phyloP scores from a whole-genome alignment of 2,113 vertebrate species.

The Microtus oregoni region DNA sequence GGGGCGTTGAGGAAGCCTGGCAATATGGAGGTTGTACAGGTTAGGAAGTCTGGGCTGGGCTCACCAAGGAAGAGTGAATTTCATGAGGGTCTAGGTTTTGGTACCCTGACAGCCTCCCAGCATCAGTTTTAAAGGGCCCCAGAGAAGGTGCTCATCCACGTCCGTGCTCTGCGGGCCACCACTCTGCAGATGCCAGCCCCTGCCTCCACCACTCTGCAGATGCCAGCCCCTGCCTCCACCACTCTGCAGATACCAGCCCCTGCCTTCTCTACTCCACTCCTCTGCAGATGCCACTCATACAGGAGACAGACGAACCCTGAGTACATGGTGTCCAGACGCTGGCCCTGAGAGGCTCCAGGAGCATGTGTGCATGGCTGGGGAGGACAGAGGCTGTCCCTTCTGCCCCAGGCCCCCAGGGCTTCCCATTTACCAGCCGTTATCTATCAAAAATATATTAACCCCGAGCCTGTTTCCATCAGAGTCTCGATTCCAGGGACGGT shows the following conservation, averaged over 20 bases:
- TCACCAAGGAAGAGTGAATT: no score
- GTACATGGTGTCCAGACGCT: background rate
- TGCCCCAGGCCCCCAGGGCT: constrained; percentile 73
- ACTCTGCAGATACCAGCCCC: background rate
- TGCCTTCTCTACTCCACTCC: background rate
- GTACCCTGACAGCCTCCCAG: no score
- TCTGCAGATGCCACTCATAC: background rate
- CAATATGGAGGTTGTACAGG: background rate
- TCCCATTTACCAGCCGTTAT: constrained; percentile 86
- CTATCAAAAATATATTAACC: constrained; percentile 91
- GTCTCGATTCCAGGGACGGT: constrained; percentile 88
- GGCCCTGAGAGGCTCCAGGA: background rate
- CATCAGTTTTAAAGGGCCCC: background rate
- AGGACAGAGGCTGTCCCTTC: constrained; percentile 75
- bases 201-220: no score
- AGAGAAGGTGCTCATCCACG: background rate
- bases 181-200: background rate
- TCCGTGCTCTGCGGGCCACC: background rate
- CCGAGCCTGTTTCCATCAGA: constrained; percentile 89
- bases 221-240: no score
- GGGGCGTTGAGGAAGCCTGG: background rate
- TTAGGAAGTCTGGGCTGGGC: background rate
- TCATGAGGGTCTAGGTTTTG: background rate
- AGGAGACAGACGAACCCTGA: background rate
- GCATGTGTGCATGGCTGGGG: background rate